These are phyloP conservation scores for Siphlonurus alternatus DNA, from an alignment of 2,888 invertebrate species.

Conservation along the genomic window DNA sequence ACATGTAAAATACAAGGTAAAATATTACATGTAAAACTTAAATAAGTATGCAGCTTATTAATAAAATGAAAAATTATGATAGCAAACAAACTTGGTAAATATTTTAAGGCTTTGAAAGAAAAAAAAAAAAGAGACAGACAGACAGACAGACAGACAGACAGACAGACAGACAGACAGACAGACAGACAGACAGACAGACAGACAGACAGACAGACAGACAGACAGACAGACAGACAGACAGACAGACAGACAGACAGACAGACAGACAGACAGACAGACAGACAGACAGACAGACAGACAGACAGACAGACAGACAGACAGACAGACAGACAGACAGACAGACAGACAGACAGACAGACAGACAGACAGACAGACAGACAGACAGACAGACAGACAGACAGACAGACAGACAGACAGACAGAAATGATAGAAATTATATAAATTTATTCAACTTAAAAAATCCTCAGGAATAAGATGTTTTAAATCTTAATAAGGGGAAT, in stretches of 20 bases:
- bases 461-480: too few species aligned
- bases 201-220: constrained; percentile 6
- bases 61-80: constrained; percentile 7
- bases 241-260: constrained; percentile 7
- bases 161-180: constrained; percentile 2
- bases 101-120: too few species aligned
- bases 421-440: too few species aligned
- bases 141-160: constrained; percentile 7
- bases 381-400: too few species aligned
- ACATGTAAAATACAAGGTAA: too few species aligned
- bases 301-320: constrained; percentile 4
- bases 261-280: constrained; percentile 5
- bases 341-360: constrained; percentile 8
- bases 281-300: constrained; percentile 5
- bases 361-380: constrained; percentile 5
- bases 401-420: too few species aligned
- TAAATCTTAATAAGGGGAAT: too few species aligned
- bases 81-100: too few species aligned
- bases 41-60: not conserved
- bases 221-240: constrained; percentile 8
- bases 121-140: too few species aligned
- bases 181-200: constrained; percentile 6
- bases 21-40: not conserved
- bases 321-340: constrained; percentile 3
- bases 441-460: too few species aligned